These are phyloP conservation scores for Emys orbicularis DNA, from an alignment of 2,797 vertebrate species.

Conservation along the genomic window DNA sequence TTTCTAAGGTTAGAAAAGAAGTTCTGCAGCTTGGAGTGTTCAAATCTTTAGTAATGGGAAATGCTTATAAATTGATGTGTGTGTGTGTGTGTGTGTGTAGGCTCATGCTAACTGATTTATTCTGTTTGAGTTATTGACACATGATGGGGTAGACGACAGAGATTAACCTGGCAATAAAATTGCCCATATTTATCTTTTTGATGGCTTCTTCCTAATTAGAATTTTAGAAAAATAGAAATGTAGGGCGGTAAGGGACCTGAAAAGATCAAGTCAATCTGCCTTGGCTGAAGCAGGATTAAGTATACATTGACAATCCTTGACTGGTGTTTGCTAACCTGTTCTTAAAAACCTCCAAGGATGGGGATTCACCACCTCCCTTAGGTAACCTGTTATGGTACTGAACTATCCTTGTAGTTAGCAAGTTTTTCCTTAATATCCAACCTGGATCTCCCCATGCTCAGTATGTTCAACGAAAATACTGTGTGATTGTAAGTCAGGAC, in stretches of 20 bases:
- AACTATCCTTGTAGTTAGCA: neutral
- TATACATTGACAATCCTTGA: neutral
- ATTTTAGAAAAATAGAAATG: neutral
- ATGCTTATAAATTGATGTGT: neutral
- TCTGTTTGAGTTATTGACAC: neutral
- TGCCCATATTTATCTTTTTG: neutral
- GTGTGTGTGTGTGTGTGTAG: neutral
- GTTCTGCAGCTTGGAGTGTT: neutral
- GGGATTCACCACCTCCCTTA: neutral
- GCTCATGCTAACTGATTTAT: neutral
- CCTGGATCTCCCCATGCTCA: neutral
- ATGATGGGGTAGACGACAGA: neutral
- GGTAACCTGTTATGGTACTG: neutral
- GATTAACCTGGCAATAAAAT: neutral
- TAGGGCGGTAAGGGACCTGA: neutral
- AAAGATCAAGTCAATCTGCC: neutral
- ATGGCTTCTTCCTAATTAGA: neutral
- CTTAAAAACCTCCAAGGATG: neutral
- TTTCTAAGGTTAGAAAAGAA: neutral
- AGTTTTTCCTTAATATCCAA: neutral
- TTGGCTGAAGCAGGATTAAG: neutral
- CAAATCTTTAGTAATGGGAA: neutral
- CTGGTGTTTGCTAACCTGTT: neutral
- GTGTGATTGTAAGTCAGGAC: neutral
- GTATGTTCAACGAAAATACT: neutral